These are phyloP conservation scores for Montipora sp. DNA, from an alignment of 64 coral and sea anemone species.

Conservation along the genomic window DNA sequence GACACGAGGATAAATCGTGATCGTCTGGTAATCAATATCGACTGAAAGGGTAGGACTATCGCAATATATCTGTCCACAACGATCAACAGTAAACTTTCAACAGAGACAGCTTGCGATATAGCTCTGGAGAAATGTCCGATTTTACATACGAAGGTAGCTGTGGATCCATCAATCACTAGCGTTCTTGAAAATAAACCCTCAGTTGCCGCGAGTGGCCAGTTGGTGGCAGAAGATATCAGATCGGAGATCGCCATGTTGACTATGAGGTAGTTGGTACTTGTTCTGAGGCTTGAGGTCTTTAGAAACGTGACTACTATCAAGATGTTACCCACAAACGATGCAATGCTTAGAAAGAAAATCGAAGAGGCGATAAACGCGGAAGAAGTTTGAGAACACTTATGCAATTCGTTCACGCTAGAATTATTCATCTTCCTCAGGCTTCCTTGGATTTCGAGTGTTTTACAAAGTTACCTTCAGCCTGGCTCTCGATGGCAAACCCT, in stretches of 20 bases:
- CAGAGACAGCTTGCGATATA: constrained; percentile 18
- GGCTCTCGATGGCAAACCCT: too few relatives aligned
- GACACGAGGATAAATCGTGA: not conserved
- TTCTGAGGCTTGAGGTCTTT: not conserved
- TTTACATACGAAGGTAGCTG: constrained; percentile 6
- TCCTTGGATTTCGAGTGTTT: too few relatives aligned
- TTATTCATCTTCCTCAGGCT: not conserved
- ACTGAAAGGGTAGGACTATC: constrained; percentile 3
- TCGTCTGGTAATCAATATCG: not conserved
- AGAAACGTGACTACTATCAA: not conserved
- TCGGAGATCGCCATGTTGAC: constrained; percentile 27
- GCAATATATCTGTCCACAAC: constrained; percentile 21
- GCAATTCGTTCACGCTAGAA: not conserved
- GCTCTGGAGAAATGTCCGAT: not conserved
- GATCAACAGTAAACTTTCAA: constrained; percentile 2
- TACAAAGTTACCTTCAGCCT: too few relatives aligned
- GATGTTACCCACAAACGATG: constrained; percentile 4
- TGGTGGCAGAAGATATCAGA: not conserved
- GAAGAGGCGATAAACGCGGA: not conserved
- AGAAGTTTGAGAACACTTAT: not conserved
- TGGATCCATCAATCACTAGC: not conserved
- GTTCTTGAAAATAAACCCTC: not conserved
- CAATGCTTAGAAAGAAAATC: constrained; percentile 11
- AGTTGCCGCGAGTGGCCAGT: constrained; percentile 3
- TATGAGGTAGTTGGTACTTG: constrained; percentile 29